Evolutionary conservation across 2,888 invertebrate genomes (phyloP).

Genomic region (Ophion slaviceki): DNA sequence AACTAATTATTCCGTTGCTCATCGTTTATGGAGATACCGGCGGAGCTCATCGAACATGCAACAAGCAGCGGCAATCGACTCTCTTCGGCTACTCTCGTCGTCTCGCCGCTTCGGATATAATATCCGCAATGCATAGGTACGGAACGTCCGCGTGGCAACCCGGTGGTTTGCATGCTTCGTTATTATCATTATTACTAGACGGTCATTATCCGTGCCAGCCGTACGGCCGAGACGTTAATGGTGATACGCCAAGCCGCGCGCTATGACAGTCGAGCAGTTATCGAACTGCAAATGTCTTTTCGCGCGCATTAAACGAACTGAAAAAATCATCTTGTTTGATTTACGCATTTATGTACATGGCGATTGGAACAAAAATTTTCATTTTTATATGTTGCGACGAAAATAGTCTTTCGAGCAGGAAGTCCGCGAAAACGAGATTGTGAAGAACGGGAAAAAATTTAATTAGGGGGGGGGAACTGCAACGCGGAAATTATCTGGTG

Average conservation of each 20-base stretch:
- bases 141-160: slow-evolving; percentile 26
- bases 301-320: background rate
- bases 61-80: slow-evolving; percentile 43
- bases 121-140: slow-evolving; percentile 42
- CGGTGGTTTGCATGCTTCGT: slow-evolving; percentile 31
- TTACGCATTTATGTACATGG: background rate
- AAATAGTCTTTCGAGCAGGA: background rate
- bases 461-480: background rate
- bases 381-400: background rate
- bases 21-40: slow-evolving; percentile 67
- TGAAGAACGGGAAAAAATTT: background rate
- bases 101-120: slow-evolving; percentile 22
- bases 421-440: background rate
- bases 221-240: slow-evolving; percentile 44
- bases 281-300: slow-evolving; percentile 31
- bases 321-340: slow-evolving; percentile 15
- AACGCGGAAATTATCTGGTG: too few species aligned
- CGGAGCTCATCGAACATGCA: slow-evolving; percentile 62
- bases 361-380: background rate
- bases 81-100: slow-evolving; percentile 21
- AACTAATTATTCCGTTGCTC: slow-evolving; percentile 67
- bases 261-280: slow-evolving; percentile 33
- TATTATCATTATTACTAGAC: slow-evolving; percentile 54
- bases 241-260: slow-evolving; percentile 43
- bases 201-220: slow-evolving; percentile 59